Base-by-base conservation (phyloP, 2,113 vertebrate species). In the Nipponia nippon region DNA sequence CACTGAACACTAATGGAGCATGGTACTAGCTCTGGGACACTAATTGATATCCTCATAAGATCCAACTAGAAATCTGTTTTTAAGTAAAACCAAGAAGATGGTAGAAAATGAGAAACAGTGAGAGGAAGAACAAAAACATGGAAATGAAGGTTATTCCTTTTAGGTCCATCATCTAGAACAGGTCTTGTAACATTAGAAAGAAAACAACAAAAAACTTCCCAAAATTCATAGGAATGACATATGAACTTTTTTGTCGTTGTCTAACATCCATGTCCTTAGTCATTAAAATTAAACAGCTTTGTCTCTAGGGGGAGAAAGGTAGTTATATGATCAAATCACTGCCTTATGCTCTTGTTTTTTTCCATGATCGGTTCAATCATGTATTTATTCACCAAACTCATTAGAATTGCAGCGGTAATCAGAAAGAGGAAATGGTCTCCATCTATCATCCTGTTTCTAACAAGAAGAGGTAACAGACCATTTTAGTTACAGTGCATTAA, bases 401-500 rank as follows among this genome's bases (percentile, higher is more conserved):
- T 98, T 95, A 96, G 90, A 93, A 96, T 72, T 96, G 84, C 89
- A 95, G 38, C 78, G 84, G 87, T 83, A 96, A 95, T 96, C 96
- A 94, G 84, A 93, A 97, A 92, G 78, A 93, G 83, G 91, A 97
- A 97, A 97, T 94, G 82, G 73, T 94, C 82, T 95, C 75, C 90
- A 97, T 97, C 90, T 95, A 97, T 98, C 97, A 97, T 93, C 50
- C 56, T 53, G 47, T 93, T 96, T 81, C 79, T 94, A 97, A 97
- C 94, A 97, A 96, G 95, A 93, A 96, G 95, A 97, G 83, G 93
- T 96, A 97, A 96, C 97, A 97, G 92, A 94, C 76, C 95, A 89
- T 97, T 98, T 97, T 95, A 95, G 97, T 97, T 97, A 94, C 95
- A 98, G 93, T 93, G 90, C 88, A 97, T 97, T 97, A 98, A 95